Percentiles rank a stretch among this genome's conserved stretches.
Evolutionary conservation across 2,113 vertebrate species (phyloP).

Genomic region (Xiphias gladius): DNA sequence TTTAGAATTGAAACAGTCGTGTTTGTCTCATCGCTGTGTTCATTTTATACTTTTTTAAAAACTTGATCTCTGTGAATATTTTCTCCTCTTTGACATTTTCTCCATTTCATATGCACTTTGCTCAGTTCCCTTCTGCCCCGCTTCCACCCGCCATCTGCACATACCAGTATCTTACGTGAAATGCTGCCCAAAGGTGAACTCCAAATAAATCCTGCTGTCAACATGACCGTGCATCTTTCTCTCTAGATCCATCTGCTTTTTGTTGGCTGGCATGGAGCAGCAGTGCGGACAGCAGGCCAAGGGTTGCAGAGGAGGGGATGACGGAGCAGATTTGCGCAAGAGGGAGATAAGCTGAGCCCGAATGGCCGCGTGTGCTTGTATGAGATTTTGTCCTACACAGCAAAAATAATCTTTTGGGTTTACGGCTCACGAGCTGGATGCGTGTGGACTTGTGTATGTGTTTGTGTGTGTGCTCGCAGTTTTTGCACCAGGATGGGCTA

Average conservation of each 20-base stretch:
- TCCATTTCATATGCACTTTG: background rate
- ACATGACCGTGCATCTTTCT: constrained; percentile 24
- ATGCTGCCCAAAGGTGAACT: constrained; percentile 34
- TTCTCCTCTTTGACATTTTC: background rate
- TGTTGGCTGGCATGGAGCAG: background rate
- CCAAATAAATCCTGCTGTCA: constrained; percentile 64
- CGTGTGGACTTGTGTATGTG: background rate
- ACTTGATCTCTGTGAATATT: background rate
- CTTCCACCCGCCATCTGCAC: background rate
- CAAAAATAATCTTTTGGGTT: constrained; percentile 33
- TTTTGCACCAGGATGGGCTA: background rate
- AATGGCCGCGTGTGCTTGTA: background rate
- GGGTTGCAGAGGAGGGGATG: constrained; percentile 1
- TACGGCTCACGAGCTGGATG: constrained; percentile 4
- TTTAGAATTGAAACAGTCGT: background rate
- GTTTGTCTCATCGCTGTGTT: constrained; percentile 6
- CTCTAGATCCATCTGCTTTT: constrained; percentile 7
- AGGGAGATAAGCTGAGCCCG: background rate
- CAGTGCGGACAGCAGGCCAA: background rate
- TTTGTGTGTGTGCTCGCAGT: background rate
- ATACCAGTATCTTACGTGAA: background rate
- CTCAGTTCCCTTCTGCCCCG: background rate
- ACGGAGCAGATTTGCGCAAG: constrained; percentile 17
- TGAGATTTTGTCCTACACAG: constrained; percentile 20
- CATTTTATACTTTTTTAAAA: constrained; percentile 22